phyloP scores from a whole-genome alignment of 2,888 invertebrate genomes.

The Muscina levida region DNA sequence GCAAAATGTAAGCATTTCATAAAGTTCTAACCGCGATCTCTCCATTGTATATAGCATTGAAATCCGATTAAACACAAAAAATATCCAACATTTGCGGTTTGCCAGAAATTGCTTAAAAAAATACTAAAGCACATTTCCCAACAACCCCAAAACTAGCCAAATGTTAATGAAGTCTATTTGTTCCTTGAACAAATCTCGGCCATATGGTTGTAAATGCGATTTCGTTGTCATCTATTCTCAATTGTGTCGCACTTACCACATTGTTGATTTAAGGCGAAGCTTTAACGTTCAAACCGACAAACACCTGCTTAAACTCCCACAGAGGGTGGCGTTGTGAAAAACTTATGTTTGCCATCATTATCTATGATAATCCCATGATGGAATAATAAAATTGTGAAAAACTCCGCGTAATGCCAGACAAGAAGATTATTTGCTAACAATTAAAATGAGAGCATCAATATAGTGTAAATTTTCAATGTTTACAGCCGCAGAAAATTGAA shows the following conservation, averaged over 20 bases:
- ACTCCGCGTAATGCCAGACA: conserved; percentile 22
- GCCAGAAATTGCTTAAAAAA: too few relatives aligned
- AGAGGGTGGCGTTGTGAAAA: conserved; percentile 36
- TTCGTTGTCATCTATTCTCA: conserved; percentile 14
- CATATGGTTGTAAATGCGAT: conserved; percentile 2
- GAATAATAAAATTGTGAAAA: conserved; percentile 29
- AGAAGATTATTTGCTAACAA: conserved; percentile 59
- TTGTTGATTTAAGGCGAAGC: conserved; percentile 26
- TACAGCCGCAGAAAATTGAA: conserved; percentile 59
- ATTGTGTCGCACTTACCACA: not conserved
- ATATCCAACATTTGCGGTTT: too few relatives aligned
- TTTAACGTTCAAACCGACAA: conserved; percentile 22
- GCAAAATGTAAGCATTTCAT: too few relatives aligned
- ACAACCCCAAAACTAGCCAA: too few relatives aligned
- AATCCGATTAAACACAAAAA: too few relatives aligned
- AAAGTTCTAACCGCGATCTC: too few relatives aligned
- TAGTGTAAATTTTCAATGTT: conserved; percentile 23
- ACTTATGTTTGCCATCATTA: conserved; percentile 60
- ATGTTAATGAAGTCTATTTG: too few relatives aligned
- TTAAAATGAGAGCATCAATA: conserved; percentile 47
- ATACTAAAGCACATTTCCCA: too few relatives aligned
- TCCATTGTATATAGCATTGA: too few relatives aligned
- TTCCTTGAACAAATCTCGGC: too few relatives aligned
- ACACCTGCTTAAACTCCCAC: conserved; percentile 75
- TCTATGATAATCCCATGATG: conserved; percentile 60